Conservation (phyloP, 1,140 invertebrate genomes). For the Formica selysi region DNA sequence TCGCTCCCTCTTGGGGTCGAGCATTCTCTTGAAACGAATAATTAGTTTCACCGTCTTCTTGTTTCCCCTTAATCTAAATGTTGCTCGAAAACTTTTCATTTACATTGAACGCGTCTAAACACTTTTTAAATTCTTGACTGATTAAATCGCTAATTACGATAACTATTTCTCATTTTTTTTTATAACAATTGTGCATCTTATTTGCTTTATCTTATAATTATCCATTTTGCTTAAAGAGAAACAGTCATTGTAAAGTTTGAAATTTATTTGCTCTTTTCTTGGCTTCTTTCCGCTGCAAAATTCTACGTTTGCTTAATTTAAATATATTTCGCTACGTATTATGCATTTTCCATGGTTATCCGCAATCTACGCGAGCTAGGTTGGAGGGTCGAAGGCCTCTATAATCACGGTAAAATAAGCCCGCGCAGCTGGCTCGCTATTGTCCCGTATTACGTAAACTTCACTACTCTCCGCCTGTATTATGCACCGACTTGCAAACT, state of each 20-base stretch:
- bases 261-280: background rate
- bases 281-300: background rate
- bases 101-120: slow-evolving; percentile 13
- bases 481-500: slow-evolving; percentile 59
- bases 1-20: background rate
- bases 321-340: slow-evolving; percentile 45
- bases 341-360: slow-evolving; percentile 20
- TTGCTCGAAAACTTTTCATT: slow-evolving; percentile 31
- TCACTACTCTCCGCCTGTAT: slow-evolving; percentile 49
- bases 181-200: background rate
- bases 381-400: slow-evolving; percentile 21
- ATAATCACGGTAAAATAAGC: slow-evolving; percentile 60
- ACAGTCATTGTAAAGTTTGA: background rate
- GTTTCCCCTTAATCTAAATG: slow-evolving; percentile 38
- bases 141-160: background rate
- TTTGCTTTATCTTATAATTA: background rate
- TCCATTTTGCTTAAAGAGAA: background rate
- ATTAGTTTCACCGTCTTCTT: slow-evolving; percentile 45
- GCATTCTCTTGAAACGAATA: slow-evolving; percentile 36
- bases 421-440: slow-evolving; percentile 58
- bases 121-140: background rate
- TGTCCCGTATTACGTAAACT: slow-evolving; percentile 61
- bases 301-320: slow-evolving; percentile 14
- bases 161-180: background rate
- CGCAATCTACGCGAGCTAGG: slow-evolving; percentile 27